Evolutionary conservation across 92 coral and sea anemone species (phyloP), one percentile per base, ranked within the genome.

Genomic region (Anthopleura xanthogrammica): DNA sequence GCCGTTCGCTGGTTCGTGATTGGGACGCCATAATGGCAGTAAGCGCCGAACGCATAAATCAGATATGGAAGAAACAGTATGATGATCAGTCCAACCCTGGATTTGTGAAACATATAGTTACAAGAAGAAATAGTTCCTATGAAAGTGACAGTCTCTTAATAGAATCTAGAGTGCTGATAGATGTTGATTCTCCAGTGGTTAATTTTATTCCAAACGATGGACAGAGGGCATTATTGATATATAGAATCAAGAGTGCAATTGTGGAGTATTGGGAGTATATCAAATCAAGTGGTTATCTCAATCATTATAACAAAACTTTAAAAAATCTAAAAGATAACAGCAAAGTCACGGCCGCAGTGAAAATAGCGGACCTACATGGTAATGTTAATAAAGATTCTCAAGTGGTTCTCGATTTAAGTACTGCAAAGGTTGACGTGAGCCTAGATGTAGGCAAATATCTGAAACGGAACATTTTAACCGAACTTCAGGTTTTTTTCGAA

Each of bases 1-100:
- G 86, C 11, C 80, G 86, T n/a, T 83, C 86, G 12, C 72, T 83
- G 24, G 86, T 83, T 52, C 86, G 86, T 56, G 86, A 83, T 39
- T 83, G 86, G 86, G 86, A 83, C 55, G 86, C 86, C 80, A 73
- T 75, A 52, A 83, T 83, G 86, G 86, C 86, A 75, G 80, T 83
- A 40, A 83, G 56, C 55, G 86, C 86, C 9, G 54, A 73, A 76
- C 86, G 86, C 52, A 80, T 83, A 52, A 83, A 83, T 74, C 72
- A 83, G 36, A 52, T 83, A 4, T 83, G 86, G 86, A 29, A 83
- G 57, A 83, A 83, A 40, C 80, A 83, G 74, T 83, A 83, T 79
- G 80, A 83, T 42, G 41, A 65, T 75, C 42, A 83, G 52, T 74
- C 86, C 80, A 73, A 83, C 39, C 58, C 80, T 73, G 86, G 86